Base-by-base conservation (phyloP, 64 coral and sea anemone species). In the Exaiptasia diaphana region DNA sequence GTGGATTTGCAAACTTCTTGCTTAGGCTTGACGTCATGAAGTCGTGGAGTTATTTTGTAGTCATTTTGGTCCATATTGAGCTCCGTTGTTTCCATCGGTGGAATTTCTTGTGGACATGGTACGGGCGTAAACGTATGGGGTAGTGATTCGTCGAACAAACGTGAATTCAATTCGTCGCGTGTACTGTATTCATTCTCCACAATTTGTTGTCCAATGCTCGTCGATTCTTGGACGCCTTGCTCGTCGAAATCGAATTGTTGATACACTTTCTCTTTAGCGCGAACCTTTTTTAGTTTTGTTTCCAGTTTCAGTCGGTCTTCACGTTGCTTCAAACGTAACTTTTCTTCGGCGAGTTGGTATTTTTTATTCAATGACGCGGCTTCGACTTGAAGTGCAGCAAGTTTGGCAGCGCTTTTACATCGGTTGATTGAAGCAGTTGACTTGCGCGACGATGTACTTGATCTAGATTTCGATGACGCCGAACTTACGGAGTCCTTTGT, bases 201-300 rank as follows among this genome's bases (percentile, higher is more conserved):
- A 42, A 27, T 15, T 40, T 18, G 2, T 3, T 12, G 37, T 27
- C 20, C 18, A 18, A 25, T 32, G 42, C 37, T 43, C 36, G 37
- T 71, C 22, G 10, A 52, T 52, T 52, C 10, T 12, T n/a, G 49
- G 49, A 10, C 49, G 10, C n/a, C 49, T n/a, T n/a, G 49, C n/a
- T 10, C n/a, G 10, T 52, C 49, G 10, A n/a, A 10, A 52, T 21
- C 68, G 26, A 40, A 46, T 7, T 42, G 33, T 71, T 23, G 33
- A 71, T 71, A 71, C 37, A 71, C 37, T 27, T 38, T 26, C 20
- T 71, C 68, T 71, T 71, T n/a, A 1, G 65, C 65, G 28, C 32
- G 23, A 22, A 42, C 65, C 39, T 69, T 69, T 20, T 36, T 3
- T 38, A 69, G 10, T n/a, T 52, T n/a, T 10, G 49, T 52, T 42